Conservation (phyloP, 2,113 vertebrate genomes). For the Calidris pugnax region DNA sequence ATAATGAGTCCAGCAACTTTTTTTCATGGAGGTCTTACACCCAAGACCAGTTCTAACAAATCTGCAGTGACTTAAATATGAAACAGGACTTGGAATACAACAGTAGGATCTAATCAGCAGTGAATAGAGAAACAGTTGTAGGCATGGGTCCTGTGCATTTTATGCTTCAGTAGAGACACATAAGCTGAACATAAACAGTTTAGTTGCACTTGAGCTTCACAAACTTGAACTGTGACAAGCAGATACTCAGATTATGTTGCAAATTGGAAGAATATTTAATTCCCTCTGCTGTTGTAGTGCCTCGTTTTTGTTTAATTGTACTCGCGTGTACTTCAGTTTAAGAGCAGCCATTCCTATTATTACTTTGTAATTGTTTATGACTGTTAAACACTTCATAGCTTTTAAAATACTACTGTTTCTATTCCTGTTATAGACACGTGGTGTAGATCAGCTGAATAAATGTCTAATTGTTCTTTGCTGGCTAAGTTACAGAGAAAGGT, state of each 20-base stretch:
- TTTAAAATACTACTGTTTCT: background rate
- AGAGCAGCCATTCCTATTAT: background rate
- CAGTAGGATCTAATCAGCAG: background rate
- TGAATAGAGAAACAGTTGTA: background rate
- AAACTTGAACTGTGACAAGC: background rate
- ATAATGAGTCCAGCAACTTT: background rate
- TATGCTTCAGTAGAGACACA: background rate
- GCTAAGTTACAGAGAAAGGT: background rate
- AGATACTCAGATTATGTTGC: background rate
- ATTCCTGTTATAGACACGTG: background rate
- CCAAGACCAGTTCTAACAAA: background rate
- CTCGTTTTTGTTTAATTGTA: background rate
- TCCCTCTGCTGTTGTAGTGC: background rate
- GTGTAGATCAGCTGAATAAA: background rate
- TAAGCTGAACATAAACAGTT: background rate
- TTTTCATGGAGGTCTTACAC: background rate
- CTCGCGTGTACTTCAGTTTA: background rate
- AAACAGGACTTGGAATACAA: background rate
- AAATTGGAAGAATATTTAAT: background rate
- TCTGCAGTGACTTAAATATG: background rate
- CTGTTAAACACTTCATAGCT: background rate
- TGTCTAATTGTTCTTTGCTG: background rate
- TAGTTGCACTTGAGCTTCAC: background rate
- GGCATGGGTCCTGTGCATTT: background rate
- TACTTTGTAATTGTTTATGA: background rate